These are phyloP conservation scores for Cerastis leucographa DNA, from an alignment of 2,888 invertebrate genomes.

Conservation along the genomic window DNA sequence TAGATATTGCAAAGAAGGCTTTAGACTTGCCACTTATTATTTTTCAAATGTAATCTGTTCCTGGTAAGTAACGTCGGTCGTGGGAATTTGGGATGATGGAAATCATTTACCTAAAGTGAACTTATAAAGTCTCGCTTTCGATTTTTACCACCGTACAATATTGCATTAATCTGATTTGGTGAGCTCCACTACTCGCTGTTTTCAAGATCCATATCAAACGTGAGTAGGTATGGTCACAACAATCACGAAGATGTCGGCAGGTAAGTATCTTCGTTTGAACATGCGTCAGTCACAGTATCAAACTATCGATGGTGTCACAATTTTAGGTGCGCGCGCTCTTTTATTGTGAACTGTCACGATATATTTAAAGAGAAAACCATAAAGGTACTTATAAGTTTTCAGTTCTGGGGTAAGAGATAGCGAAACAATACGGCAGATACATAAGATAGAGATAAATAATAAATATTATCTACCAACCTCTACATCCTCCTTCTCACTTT, in stretches of 20 bases:
- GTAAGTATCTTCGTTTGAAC: neutral
- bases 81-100: neutral
- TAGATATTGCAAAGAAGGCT: neutral
- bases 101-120: slow-evolving; percentile 5
- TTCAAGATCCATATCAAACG: slow-evolving; percentile 7
- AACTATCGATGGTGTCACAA: slow-evolving; percentile 27
- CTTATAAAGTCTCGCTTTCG: neutral
- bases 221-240: neutral
- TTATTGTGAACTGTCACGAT: slow-evolving; percentile 36
- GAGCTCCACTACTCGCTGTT: slow-evolving; percentile 7
- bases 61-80: no score
- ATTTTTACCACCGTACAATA: slow-evolving; percentile 11
- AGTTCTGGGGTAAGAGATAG: neutral
- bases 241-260: slow-evolving; percentile 5
- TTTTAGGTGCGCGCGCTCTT: slow-evolving; percentile 11
- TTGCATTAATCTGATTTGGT: slow-evolving; percentile 21
- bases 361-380: slow-evolving; percentile 33
- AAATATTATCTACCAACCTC: neutral
- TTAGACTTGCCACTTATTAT: neutral
- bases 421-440: neutral
- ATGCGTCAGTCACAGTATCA: slow-evolving; percentile 4
- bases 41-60: neutral
- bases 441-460: no score
- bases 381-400: neutral
- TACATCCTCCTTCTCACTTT: neutral